Evolutionary conservation across 2,888 invertebrate genomes (phyloP), one percentile per base, ranked within the genome.

Genomic region (Stenurella melanura): DNA sequence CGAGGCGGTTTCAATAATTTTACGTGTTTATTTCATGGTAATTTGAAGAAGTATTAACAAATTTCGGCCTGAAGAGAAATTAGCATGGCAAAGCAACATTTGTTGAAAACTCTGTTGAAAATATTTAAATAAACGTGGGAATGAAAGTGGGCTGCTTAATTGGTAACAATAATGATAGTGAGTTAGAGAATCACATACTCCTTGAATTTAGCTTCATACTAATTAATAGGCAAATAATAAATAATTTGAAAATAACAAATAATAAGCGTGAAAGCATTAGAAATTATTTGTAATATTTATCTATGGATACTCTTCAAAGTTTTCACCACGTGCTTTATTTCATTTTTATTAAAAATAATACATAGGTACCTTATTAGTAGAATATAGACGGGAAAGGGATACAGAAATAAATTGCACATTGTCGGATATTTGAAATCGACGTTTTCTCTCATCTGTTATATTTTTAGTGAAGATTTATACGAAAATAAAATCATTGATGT

Each of bases 61-160:
- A 18, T 56, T 1, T 18, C 7, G 9, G 21, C n/a, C n/a, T 50
- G 6, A 7, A 50, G n/a, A 50, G n/a, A 50, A 50, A n/a, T 42
- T 15, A 42, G 1, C 4, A 42, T 2, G 15, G 12, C 15, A 42
- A 42, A 42, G 12, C 0, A 42, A 42, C 11, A 42, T 50, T 50
- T 50, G n/a, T 50, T 50, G 9, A 12, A 42, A 42, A 42, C 42
- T 26, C 21, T 0, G 30, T 34, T 34, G 42, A 42, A 42, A 42
- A 42, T 42, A 50, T 50, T 50, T 50, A 50, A 50, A 50, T 50
- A 50, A 50, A n/a, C 50, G 50, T 50, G n/a, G 50, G 50, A 50
- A 50, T 50, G 50, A 15, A 15, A 50, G 50, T 50, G 50, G 50
- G 50, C n/a, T 50, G 50, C 50, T 42, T 42, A 42, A 34, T 34